Conservation (phyloP, 2,113 vertebrate genomes). For the Catharus fuscescens region DNA sequence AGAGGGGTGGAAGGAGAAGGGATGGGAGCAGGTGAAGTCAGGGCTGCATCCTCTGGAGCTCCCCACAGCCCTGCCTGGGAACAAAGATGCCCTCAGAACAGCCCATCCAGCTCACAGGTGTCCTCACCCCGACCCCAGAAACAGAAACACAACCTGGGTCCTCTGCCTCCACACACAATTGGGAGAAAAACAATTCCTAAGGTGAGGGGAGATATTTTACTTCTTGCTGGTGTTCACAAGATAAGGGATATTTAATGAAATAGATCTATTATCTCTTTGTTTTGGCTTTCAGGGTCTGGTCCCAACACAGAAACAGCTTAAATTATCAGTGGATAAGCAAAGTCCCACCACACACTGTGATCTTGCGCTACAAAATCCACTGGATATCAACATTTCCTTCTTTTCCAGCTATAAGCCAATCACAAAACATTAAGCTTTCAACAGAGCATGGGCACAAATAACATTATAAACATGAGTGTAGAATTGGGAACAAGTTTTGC, state of each 20-base stretch:
- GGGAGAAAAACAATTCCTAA: background rate
- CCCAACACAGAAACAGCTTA: background rate
- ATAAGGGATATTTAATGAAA: background rate
- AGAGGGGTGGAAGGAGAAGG: background rate
- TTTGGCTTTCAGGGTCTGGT: background rate
- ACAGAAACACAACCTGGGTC: background rate
- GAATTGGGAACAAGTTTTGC: background rate
- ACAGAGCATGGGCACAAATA: background rate
- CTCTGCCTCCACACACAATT: background rate
- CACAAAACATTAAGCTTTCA: background rate
- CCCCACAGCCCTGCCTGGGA: background rate
- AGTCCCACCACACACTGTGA: background rate
- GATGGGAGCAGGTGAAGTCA: background rate
- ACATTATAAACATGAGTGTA: background rate
- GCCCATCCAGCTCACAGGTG: background rate
- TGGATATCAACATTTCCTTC: background rate
- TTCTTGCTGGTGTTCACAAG: background rate
- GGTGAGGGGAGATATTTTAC: background rate
- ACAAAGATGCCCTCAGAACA: rapidly evolving
- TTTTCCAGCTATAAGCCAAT: background rate
- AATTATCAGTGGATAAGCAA: background rate
- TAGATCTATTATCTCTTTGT: background rate
- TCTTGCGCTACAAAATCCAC: background rate
- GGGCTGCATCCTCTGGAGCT: background rate
- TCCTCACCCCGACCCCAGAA: background rate